Percentiles rank a stretch among this genome's conserved stretches.
Conservation (phyloP, 2,113 vertebrate species). For the Chinchilla lanigera region DNA sequence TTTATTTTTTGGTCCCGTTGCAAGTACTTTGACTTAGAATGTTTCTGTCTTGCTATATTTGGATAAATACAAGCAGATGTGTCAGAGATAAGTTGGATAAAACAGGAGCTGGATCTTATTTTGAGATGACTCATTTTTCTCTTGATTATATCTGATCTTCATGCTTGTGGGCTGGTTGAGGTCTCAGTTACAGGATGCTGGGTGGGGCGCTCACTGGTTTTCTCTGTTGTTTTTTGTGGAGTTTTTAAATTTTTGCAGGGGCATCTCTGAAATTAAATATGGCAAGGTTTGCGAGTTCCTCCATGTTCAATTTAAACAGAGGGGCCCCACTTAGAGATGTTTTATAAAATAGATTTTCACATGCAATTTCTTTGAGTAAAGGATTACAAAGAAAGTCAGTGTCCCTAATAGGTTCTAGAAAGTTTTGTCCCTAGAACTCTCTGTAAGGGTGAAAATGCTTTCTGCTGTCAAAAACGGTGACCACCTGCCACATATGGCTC, state of each 20-base stretch:
- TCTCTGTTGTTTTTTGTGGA: not conserved
- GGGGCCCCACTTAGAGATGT: not conserved
- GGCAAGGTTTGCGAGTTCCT: not conserved
- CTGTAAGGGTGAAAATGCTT: not conserved
- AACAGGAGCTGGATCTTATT: not conserved
- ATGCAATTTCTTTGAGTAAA: not conserved
- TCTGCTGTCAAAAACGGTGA: not conserved
- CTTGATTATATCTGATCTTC: not conserved
- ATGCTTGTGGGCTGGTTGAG: not conserved
- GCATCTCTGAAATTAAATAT: not conserved
- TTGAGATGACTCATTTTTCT: constrained; percentile 25
- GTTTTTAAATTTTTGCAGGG: not conserved
- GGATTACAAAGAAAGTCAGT: not conserved
- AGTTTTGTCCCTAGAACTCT: not conserved
- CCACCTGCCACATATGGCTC: not conserved
- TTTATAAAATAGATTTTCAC: not conserved
- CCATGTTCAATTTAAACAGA: not conserved
- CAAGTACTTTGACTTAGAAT: constrained; percentile 31
- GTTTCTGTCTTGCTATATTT: constrained; percentile 54
- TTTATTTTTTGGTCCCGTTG: not conserved
- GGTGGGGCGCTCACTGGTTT: not conserved
- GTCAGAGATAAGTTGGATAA: constrained; percentile 51
- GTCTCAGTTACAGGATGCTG: not conserved
- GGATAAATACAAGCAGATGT: constrained; percentile 47
- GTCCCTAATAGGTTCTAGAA: not conserved